These are phyloP conservation scores for Steinernema scapterisci DNA, from an alignment of 2,888 invertebrate genomes.

Conservation along the genomic window DNA sequence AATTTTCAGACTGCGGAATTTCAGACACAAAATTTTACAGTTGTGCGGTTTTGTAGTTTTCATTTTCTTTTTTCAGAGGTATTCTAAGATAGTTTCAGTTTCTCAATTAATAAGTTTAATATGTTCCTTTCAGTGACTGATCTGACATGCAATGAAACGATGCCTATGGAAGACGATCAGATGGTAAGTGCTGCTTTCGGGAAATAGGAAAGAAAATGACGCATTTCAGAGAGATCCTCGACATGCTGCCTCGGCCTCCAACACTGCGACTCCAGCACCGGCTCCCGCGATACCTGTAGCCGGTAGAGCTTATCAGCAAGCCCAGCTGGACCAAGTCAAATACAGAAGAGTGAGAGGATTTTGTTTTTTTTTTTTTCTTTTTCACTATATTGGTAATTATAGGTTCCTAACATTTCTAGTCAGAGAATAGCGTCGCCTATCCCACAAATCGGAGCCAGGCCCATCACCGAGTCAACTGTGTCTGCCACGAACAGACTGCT, in stretches of 20 bases:
- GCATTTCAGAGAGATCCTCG: conserved; percentile 4
- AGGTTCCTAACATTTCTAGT: background rate
- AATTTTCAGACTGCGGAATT: no score
- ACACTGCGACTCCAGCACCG: background rate
- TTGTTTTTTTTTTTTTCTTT: background rate
- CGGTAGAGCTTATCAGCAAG: background rate
- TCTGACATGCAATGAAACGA: conserved; percentile 17
- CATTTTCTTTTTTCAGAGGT: no score
- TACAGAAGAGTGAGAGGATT: background rate
- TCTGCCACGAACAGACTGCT: background rate
- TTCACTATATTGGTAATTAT: no score
- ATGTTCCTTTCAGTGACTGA: background rate
- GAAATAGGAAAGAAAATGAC: no score
- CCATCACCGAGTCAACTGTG: background rate
- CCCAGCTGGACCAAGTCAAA: background rate
- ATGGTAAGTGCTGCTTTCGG: background rate
- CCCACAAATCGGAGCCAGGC: background rate
- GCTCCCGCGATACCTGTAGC: background rate
- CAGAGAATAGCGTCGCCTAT: background rate
- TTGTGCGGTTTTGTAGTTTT: no score
- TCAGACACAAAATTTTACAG: no score
- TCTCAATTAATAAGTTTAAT: background rate
- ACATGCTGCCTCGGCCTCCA: background rate
- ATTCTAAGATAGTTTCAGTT: no score
- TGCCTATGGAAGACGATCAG: conserved; percentile 19